Base-by-base conservation (phyloP, 2,888 invertebrate genomes). In the Epirrhoe tristata region DNA sequence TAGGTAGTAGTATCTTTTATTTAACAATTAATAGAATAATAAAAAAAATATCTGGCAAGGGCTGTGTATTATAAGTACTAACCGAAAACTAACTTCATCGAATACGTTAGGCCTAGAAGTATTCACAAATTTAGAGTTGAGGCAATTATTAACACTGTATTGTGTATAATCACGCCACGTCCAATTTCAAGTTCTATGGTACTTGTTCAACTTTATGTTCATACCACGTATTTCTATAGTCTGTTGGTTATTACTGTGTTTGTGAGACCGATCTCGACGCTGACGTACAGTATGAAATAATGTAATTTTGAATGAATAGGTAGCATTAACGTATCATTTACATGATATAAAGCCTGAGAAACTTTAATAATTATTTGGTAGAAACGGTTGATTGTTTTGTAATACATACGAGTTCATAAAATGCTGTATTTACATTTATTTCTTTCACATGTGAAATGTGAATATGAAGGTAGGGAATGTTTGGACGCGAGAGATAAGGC, bases 281-380 rank as follows among this genome's bases (percentile, higher is more conserved):
- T 73, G 70, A 71, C 71, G 66, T 72, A 70, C 58, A 67, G 32
- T 69, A 72, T 73, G 67, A 72, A 74, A 69, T 67, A 74, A 69
- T 69, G 69, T 63, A 67, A 72, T 72, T 72, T 64, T 64, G 14
- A 66, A 69, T 65, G 39, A 66, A 57, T 54, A 64, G 58, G 56
- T 66, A 32, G 34, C 56, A 51, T 17, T 7, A 46, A 51, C 58
- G 55, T 68, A 68, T 70, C 64, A 61, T 65, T 66, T 63, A 67
- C 64, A 51, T 54, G 46, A 48, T 50, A 39, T n/a, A 60, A 58
- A 52, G 56, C 59, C 31, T 67, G 63, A 48, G 63, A 67, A 67
- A 32, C 31, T 10, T 59, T 34, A 55, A n/a, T 50, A 58, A 55
- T 31, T 53, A 6, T 58, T 58, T 48, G 14, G 46, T 60, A 56